Evolutionary conservation across 2,113 vertebrate genomes (phyloP).

Genomic region (Cheirogaleus medius): DNA sequence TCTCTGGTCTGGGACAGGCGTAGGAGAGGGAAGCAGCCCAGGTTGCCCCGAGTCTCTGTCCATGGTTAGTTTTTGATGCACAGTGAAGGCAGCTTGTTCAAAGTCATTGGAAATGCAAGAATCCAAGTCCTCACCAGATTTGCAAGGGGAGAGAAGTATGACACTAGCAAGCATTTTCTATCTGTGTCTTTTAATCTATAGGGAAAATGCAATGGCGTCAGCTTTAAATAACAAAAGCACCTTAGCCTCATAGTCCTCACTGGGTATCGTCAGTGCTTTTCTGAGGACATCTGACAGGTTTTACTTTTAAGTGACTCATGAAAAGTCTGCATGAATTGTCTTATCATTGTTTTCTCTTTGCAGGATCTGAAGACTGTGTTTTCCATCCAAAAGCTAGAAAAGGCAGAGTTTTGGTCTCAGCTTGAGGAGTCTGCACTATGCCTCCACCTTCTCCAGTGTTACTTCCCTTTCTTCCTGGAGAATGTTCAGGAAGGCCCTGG

Average conservation of each 20-base stretch:
- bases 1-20: not conserved
- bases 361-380: not conserved
- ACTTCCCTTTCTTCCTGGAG: not conserved
- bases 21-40: accelerated
- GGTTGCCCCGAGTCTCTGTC: accelerated
- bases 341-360: not conserved
- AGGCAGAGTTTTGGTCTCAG: not conserved
- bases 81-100: not conserved
- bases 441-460: not conserved
- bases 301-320: not conserved
- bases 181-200: not conserved
- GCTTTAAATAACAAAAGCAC: not conserved
- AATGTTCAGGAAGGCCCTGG: not conserved
- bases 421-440: not conserved
- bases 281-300: not conserved
- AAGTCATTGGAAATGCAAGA: not conserved
- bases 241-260: not conserved
- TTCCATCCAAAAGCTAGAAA: not conserved
- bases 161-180: not conserved
- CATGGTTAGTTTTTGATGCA: accelerated
- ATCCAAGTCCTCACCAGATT: not conserved
- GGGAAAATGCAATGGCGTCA: not conserved
- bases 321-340: not conserved
- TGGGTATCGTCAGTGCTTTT: not conserved
- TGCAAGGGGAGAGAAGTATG: not conserved